These are phyloP conservation scores for Lagopus muta DNA, from an alignment of 2,113 vertebrate species.

Conservation along the genomic window DNA sequence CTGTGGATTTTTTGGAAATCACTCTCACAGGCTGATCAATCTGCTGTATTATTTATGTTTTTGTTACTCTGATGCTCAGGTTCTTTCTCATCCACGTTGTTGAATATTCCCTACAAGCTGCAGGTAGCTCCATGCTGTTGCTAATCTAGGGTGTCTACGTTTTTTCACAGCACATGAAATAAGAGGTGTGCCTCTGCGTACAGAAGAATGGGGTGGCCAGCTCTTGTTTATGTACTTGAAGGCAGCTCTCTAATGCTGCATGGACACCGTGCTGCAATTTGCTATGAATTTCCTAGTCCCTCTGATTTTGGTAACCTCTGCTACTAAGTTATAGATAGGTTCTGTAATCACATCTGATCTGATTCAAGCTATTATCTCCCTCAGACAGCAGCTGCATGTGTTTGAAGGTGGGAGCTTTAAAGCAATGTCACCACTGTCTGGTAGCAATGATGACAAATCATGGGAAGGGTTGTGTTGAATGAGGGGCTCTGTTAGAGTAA, in stretches of 20 bases:
- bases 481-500: not conserved
- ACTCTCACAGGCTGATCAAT: not conserved
- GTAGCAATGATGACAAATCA: not conserved
- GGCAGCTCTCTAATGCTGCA: not conserved
- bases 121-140: not conserved
- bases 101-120: not conserved
- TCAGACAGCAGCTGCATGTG: not conserved
- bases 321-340: not conserved
- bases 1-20: not conserved
- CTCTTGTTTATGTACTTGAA: not conserved
- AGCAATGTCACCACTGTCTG: not conserved
- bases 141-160: not conserved
- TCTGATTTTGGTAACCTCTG: not conserved
- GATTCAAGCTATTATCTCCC: not conserved
- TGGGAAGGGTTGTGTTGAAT: not conserved
- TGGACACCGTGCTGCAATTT: not conserved
- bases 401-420: not conserved
- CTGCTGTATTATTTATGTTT: not conserved
- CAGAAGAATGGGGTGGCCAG: not conserved
- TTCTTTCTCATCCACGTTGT: not conserved
- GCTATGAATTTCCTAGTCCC: not conserved
- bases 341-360: not conserved
- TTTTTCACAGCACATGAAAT: not conserved
- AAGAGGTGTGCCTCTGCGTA: not conserved
- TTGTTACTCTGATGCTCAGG: not conserved